A percentile compares a stretch with the other conserved stretches of the same genome.
These are phyloP conservation scores for Marronus borbonicus DNA, from an alignment of 2,888 invertebrate genomes.

Conservation along the genomic window DNA sequence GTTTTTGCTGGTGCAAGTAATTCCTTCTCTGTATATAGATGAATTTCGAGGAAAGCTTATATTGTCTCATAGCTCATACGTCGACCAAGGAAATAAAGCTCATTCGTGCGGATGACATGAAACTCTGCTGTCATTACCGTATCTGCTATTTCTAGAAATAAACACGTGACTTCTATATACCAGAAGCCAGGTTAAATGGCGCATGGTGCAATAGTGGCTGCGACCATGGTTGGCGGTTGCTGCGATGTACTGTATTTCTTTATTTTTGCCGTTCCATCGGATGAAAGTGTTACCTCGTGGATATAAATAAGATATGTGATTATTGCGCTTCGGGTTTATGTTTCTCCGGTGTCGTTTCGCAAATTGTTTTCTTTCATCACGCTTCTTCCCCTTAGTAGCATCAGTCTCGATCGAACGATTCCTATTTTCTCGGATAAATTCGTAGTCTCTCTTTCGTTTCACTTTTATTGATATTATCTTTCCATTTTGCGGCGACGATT, in stretches of 20 bases:
- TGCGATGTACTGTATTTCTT: constrained; percentile 35
- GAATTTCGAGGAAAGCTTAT: not conserved
- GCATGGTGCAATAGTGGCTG: constrained; percentile 38
- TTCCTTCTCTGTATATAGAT: no score
- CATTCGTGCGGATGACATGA: constrained; percentile 24
- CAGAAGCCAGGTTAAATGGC: constrained; percentile 47
- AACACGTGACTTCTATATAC: constrained; percentile 42
- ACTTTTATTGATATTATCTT: not conserved
- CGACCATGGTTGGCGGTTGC: constrained; percentile 22
- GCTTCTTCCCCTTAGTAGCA: constrained; percentile 6
- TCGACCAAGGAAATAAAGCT: constrained; percentile 29
- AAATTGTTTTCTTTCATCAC: constrained; percentile 46
- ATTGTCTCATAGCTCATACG: not conserved
- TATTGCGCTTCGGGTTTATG: constrained; percentile 54
- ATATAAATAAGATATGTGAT: constrained; percentile 56
- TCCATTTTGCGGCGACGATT: not conserved
- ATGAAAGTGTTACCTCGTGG: constrained; percentile 50
- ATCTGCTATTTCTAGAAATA: constrained; percentile 36
- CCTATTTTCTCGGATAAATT: constrained; percentile 3
- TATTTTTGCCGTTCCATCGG: constrained; percentile 45
- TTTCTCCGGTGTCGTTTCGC: constrained; percentile 44
- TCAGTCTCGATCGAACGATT: constrained; percentile 33
- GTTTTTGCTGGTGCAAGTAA: no score
- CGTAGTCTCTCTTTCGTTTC: not conserved
- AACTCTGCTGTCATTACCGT: constrained; percentile 25